A percentile compares a stretch with the other conserved stretches of the same genome.
Conservation (phyloP, 2,113 vertebrate species). For the Zosterops borbonicus region DNA sequence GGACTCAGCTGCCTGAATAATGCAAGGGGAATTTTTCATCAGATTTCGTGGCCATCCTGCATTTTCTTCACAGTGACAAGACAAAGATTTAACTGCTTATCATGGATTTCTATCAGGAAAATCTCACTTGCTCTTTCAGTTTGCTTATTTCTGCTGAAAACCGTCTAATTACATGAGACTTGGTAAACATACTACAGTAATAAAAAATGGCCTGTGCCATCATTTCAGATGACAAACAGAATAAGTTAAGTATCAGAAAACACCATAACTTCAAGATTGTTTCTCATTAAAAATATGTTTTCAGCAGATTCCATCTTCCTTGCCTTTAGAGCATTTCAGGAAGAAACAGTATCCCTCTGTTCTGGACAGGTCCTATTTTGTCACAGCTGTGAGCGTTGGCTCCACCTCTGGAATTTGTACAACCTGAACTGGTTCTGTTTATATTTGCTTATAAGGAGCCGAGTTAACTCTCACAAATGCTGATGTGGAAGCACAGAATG, state of each 20-base stretch:
- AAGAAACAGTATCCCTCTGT: slow-evolving; percentile 2
- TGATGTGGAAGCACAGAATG: neutral
- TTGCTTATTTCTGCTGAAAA: slow-evolving; percentile 38
- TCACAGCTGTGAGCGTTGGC: neutral
- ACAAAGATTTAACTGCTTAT: neutral
- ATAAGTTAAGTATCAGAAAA: neutral
- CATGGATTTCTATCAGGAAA: neutral
- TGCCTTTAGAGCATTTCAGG: neutral
- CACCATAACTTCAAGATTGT: neutral
- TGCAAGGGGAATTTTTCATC: neutral
- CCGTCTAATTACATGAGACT: neutral
- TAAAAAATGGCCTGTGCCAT: neutral
- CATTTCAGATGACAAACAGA: neutral
- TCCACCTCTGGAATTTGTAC: neutral
- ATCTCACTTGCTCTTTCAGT: neutral
- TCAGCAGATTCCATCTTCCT: neutral
- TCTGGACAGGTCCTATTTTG: neutral
- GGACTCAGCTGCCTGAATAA: neutral
- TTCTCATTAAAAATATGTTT: neutral
- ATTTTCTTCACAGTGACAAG: neutral
- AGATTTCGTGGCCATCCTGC: neutral
- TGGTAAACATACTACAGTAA: neutral
- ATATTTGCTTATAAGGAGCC: neutral
- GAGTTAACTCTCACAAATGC: neutral
- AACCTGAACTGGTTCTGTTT: neutral